These are phyloP conservation scores for Cephus sareptanus DNA, from an alignment of 2,888 invertebrate species.

Conservation along the genomic window DNA sequence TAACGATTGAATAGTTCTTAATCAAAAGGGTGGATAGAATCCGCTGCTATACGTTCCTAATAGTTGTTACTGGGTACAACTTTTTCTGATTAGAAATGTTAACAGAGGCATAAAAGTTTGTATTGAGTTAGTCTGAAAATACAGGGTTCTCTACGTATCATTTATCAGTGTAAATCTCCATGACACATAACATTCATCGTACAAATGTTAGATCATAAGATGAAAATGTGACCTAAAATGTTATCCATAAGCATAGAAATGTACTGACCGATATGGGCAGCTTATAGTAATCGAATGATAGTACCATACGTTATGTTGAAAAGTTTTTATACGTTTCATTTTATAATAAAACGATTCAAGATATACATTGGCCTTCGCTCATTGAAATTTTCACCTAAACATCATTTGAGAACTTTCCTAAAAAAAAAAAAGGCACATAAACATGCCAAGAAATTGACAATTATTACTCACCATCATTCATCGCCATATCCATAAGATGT, in stretches of 20 bases:
- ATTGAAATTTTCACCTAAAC: not conserved
- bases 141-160: not conserved
- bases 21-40: not conserved
- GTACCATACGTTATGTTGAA: conserved; percentile 27
- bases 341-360: conserved; percentile 37
- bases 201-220: conserved; percentile 5
- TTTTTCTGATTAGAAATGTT: not conserved
- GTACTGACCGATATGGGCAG: not conserved
- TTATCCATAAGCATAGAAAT: not conserved
- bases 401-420: not conserved
- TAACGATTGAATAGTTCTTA: not conserved
- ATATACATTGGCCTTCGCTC: not conserved
- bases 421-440: not conserved
- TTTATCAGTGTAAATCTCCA: not conserved
- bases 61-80: not conserved
- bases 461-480: conserved; percentile 81
- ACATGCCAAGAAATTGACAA: not conserved
- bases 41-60: not conserved
- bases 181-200: conserved; percentile 4
- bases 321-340: conserved; percentile 41
- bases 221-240: not conserved
- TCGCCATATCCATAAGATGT: conserved; percentile 92
- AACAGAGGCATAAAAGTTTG: not conserved
- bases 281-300: not conserved
- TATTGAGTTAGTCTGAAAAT: not conserved